A percentile compares a stretch with the other conserved stretches of the same genome.
Conservation (phyloP, 2,797 vertebrate species). For the Protonibea diacanthus region DNA sequence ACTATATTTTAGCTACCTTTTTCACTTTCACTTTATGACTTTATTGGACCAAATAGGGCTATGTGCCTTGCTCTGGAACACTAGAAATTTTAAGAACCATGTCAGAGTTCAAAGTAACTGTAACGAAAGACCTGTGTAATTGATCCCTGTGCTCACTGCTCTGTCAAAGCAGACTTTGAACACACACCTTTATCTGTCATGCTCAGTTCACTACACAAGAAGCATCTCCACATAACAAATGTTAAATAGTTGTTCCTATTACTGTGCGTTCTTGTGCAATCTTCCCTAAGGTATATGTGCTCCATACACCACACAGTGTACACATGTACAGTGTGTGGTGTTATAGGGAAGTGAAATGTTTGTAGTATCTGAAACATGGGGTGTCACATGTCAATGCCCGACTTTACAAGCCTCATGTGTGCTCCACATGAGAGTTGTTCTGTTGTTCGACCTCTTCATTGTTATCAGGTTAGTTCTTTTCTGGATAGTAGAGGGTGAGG, state of each 20-base stretch:
- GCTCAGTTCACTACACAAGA: neutral
- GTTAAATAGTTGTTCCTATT: too few relatives aligned
- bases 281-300: neutral
- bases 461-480: conserved; percentile 27
- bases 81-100: too few relatives aligned
- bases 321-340: neutral
- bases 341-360: neutral
- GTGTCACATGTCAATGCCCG: conserved; percentile 33
- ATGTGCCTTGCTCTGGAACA: too few relatives aligned
- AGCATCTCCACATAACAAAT: neutral
- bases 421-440: conserved; percentile 38
- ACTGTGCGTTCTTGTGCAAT: too few relatives aligned
- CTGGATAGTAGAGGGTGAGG: neutral
- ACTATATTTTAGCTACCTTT: too few relatives aligned
- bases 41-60: too few relatives aligned
- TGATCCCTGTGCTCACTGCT: too few relatives aligned
- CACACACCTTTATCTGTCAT: too few relatives aligned
- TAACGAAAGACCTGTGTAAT: too few relatives aligned
- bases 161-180: too few relatives aligned
- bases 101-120: too few relatives aligned
- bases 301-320: neutral
- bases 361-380: conserved; percentile 17
- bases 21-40: too few relatives aligned
- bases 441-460: conserved; percentile 37
- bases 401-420: conserved; percentile 39